These are phyloP conservation scores for Brachionus rotundiformis DNA, from an alignment of 1,140 invertebrate species.

Conservation along the genomic window DNA sequence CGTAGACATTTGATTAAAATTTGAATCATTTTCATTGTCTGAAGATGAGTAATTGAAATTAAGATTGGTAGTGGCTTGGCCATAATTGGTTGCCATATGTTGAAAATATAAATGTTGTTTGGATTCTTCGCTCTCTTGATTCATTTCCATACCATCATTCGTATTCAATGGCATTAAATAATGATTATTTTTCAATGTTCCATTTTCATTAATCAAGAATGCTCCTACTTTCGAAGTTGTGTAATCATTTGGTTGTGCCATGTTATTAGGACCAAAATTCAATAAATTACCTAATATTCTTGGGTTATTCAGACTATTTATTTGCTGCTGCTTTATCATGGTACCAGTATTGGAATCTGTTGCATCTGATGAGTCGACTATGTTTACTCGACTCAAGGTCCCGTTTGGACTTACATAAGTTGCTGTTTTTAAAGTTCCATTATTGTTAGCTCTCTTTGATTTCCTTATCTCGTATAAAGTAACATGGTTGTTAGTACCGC, in stretches of 20 bases:
- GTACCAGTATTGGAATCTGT: neutral
- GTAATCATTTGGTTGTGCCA: conserved; percentile 51
- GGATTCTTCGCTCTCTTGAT: neutral
- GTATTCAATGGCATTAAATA: conserved; percentile 50
- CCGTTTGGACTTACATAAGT: conserved; percentile 51
- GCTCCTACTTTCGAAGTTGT: conserved; percentile 25
- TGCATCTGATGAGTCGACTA: conserved; percentile 11
- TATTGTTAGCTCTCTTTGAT: conserved; percentile 23
- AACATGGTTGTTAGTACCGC: conserved; percentile 15
- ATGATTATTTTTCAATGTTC: conserved; percentile 41
- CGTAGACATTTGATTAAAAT: neutral
- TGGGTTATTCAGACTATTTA: conserved; percentile 7
- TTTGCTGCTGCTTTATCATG: conserved; percentile 41
- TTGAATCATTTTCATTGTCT: conserved; percentile 22
- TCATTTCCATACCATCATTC: neutral
- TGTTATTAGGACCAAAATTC: conserved; percentile 19
- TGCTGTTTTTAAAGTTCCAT: conserved; percentile 31
- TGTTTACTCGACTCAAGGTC: conserved; percentile 38
- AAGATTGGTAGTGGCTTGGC: conserved; percentile 7
- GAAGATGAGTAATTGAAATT: conserved; percentile 50
- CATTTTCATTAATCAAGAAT: conserved; percentile 18
- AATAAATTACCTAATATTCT: conserved; percentile 28
- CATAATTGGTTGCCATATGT: conserved; percentile 13
- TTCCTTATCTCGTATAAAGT: conserved; percentile 44
- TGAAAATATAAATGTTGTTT: conserved; percentile 34